Base-by-base conservation (phyloP, 2,113 vertebrate genomes). In the Hydrochoerus hydrochaeris region DNA sequence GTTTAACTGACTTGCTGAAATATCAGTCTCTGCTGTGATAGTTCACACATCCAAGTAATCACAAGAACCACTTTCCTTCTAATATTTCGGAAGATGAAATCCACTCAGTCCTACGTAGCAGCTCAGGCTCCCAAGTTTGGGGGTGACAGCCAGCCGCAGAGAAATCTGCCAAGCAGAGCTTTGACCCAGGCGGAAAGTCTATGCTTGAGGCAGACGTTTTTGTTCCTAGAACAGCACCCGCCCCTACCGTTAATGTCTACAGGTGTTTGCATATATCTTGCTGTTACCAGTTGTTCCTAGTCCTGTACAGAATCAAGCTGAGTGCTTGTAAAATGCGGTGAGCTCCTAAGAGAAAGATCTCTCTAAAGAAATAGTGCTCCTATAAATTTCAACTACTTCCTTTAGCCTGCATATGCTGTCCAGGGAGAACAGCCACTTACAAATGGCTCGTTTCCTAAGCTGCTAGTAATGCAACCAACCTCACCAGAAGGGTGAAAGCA, bases 261-360 rank as follows among this genome's bases (percentile, higher is more conserved):
- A 97, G 85, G 73, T 90, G 90, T 86, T 81, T 95, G 95, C 96
- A 80, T 85, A 63, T 93, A 85, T 95, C 92, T 96, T 96, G 81
- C 58, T n/a, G 13, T 90, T 95, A 81, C 41, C 16, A 60, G 78
- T 96, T 92, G 54, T 83, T 93, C 71, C 73, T 89, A 52, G 65
- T 96, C 91, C 92, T 88, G 85, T 54, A 62, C 91, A 91, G 92
- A 97, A 88, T 96, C 84, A 96, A 96, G 49, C 65, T 77, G 85
- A 97, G 97, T 91, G 85, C n/a, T 71, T 91, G 3, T 90, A 96
- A 97, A 97, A 96, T 96, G 94, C 44, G 90, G 63, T 58, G 88
- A 75, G 88, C 78, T 96, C 63, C 94, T 97, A 98, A 97, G 93
- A 96, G 86, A 87, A 98, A 98, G 95, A 97, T 97, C 16, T 95